A percentile compares a stretch with the other conserved stretches of the same genome.
phyloP scores from a whole-genome alignment of 2,113 vertebrate genomes.

The Pipa parva region DNA sequence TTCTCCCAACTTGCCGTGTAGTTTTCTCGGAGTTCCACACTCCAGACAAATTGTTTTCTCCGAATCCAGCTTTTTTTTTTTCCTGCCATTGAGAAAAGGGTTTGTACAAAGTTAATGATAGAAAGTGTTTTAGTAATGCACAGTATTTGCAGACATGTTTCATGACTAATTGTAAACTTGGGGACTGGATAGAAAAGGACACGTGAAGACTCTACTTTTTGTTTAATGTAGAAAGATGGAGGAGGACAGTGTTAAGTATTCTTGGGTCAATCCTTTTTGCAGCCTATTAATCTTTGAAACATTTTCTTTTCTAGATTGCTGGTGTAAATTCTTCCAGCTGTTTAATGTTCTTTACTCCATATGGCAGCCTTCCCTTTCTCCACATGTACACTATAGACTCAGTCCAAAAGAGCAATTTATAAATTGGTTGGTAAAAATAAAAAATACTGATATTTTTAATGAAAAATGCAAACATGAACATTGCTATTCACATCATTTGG shows the following conservation, averaged over 20 bases:
- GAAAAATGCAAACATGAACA: too few species aligned
- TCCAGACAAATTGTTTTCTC: neutral
- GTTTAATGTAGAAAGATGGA: neutral
- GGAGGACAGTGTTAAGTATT: neutral
- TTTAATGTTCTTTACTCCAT: neutral
- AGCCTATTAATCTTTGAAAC: neutral
- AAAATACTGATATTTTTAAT: too few species aligned
- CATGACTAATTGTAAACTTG: neutral
- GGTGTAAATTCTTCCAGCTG: neutral
- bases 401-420: neutral
- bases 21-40: neutral
- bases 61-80: neutral
- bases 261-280: neutral
- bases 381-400: neutral
- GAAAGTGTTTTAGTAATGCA: neutral
- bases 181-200: neutral
- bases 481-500: too few species aligned
- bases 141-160: neutral
- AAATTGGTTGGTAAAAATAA: too few species aligned
- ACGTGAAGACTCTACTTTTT: neutral
- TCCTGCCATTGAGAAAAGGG: neutral
- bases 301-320: neutral
- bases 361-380: neutral
- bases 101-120: slow-evolving; percentile 1
- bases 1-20: neutral